These are phyloP conservation scores for Egretta garzetta DNA, from an alignment of 2,113 vertebrate genomes.

Conservation along the genomic window DNA sequence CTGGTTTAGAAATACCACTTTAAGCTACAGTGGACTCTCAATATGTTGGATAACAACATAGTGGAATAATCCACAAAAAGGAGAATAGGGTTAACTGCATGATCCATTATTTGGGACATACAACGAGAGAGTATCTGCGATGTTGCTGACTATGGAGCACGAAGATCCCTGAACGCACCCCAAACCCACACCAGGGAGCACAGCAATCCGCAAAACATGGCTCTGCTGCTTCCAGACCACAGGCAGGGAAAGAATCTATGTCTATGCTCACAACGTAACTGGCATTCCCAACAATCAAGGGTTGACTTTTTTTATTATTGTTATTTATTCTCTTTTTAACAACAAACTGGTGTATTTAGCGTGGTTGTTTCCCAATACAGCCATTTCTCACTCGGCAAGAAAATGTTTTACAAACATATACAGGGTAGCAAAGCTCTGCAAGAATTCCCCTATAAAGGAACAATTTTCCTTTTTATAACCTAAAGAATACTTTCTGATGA, in stretches of 20 bases:
- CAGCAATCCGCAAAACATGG: neutral
- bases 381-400: neutral
- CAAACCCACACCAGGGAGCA: neutral
- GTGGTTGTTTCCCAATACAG: neutral
- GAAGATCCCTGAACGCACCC: neutral
- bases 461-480: neutral
- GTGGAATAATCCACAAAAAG: neutral
- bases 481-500: neutral
- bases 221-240: neutral
- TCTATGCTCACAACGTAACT: neutral
- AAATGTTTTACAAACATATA: neutral
- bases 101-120: neutral
- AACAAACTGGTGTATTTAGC: neutral
- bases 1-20: neutral
- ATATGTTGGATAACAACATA: rapidly evolving
- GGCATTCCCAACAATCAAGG: neutral
- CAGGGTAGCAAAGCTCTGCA: neutral
- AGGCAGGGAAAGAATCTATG: neutral
- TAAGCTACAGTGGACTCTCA: neutral
- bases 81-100: neutral
- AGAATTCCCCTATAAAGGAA: neutral
- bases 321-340: neutral
- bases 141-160: neutral
- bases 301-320: neutral
- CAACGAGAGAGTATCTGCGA: neutral